Conservation (phyloP, 92 coral and sea anemone genomes). For the Siderastrea siderea region DNA sequence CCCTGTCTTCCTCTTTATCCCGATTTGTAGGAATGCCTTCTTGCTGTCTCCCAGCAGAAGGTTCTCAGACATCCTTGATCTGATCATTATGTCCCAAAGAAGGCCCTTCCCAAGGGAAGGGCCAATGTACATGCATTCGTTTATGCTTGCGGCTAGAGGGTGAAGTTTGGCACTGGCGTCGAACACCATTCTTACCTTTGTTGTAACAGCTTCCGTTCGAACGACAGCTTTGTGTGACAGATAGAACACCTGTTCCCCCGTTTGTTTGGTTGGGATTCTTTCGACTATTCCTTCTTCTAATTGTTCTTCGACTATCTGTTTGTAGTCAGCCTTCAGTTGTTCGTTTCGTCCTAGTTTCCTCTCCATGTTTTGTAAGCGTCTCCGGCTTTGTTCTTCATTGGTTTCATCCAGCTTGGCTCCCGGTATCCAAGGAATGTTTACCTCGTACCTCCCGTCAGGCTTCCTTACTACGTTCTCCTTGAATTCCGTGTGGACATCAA, state of each 20-base stretch:
- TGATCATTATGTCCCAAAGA: conserved; percentile 4
- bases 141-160: conserved; percentile 1
- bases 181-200: conserved; percentile 29
- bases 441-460: too few species aligned
- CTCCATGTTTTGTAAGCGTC: conserved; percentile 16
- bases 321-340: conserved; percentile 11
- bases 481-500: conserved; percentile 8
- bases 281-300: conserved; percentile 45
- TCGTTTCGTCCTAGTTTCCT: conserved; percentile 10
- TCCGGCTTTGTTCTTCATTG: neutral
- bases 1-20: conserved; percentile 43
- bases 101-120: conserved; percentile 34
- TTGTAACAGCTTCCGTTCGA: conserved; percentile 41
- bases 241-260: conserved; percentile 25
- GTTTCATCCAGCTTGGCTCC: too few species aligned
- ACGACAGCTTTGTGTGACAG: conserved; percentile 52
- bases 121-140: conserved; percentile 59
- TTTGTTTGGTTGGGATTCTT: conserved; percentile 24
- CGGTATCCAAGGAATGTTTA: too few species aligned
- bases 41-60: conserved; percentile 41
- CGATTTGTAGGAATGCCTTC: conserved; percentile 60
- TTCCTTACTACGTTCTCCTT: neutral
- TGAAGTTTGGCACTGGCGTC: neutral
- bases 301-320: conserved; percentile 29
- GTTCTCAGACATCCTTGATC: conserved; percentile 55